Conservation (phyloP, 2,797 vertebrate species). For the Triplophysa yarkandensis region DNA sequence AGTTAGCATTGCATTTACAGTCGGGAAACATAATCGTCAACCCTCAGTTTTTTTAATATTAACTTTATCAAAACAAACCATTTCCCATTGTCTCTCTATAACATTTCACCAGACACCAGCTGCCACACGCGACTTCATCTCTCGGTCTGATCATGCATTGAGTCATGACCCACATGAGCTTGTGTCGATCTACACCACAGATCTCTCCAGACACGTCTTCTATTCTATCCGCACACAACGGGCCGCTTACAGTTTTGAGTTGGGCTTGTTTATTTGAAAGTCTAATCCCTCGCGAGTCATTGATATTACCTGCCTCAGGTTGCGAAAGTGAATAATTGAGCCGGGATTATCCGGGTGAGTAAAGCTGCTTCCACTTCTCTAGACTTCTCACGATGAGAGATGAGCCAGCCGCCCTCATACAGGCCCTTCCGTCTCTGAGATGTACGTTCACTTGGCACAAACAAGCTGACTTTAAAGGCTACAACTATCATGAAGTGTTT, state of each 20-base stretch:
- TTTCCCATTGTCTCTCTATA: background rate
- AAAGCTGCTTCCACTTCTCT: constrained; percentile 20
- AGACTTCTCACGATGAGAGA: constrained; percentile 35
- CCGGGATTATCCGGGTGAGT: constrained; percentile 39
- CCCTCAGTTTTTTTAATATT: too few species aligned
- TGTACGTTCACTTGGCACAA: constrained; percentile 30
- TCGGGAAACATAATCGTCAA: too few species aligned
- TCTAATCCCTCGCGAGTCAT: constrained; percentile 48
- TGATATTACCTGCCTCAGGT: constrained; percentile 48
- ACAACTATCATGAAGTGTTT: constrained; percentile 4
- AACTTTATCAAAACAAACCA: background rate
- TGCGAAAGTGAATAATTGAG: constrained; percentile 53
- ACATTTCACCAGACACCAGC: background rate
- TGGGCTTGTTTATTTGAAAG: constrained; percentile 48
- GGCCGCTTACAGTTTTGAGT: background rate
- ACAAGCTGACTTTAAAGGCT: constrained; percentile 13
- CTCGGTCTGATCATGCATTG: background rate
- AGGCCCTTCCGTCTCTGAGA: background rate
- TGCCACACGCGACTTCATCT: background rate
- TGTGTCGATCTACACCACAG: background rate
- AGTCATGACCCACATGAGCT: background rate
- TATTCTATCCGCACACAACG: constrained; percentile 13
- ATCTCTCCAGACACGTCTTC: background rate
- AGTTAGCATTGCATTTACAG: too few species aligned
- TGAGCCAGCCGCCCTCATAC: background rate